phyloP scores from a whole-genome alignment of 2,797 vertebrate genomes.

The Euthynnus affinis region DNA sequence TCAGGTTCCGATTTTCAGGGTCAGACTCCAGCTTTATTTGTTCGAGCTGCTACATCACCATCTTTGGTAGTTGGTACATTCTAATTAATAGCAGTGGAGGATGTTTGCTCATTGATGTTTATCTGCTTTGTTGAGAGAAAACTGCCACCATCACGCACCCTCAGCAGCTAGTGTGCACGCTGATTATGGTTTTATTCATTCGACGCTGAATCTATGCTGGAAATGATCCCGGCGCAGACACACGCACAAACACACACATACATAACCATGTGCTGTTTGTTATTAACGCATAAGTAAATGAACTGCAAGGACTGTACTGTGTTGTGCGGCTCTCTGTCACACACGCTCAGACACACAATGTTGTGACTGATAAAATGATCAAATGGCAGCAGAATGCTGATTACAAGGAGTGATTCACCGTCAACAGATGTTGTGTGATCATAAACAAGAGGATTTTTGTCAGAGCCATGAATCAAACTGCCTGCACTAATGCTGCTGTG shows the following conservation, averaged over 20 bases:
- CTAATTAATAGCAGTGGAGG: constrained; percentile 58
- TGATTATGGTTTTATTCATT: constrained; percentile 51
- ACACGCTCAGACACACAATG: constrained; percentile 33
- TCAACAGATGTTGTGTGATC: constrained; percentile 82
- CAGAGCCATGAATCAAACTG: constrained; percentile 78
- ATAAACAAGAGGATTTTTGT: constrained; percentile 80
- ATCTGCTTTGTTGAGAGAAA: constrained; percentile 69
- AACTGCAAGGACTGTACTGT: constrained; percentile 15
- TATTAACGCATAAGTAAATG: constrained; percentile 20
- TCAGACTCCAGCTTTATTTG: constrained; percentile 58
- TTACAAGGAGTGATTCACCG: constrained; percentile 75
- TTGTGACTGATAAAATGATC: constrained; percentile 70
- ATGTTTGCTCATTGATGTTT: constrained; percentile 72
- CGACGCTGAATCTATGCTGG: constrained; percentile 16
- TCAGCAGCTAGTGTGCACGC: constrained; percentile 8
- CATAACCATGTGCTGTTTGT: constrained; percentile 10
- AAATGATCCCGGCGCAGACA: constrained; percentile 16
- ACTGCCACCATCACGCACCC: constrained; percentile 37
- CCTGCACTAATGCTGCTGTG: constrained; percentile 61
- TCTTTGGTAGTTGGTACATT: constrained; percentile 53
- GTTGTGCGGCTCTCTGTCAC: constrained; percentile 5
- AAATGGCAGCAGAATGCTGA: constrained; percentile 70
- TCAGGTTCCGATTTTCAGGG: constrained; percentile 60
- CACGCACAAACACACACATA: constrained; percentile 1
- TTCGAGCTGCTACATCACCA: constrained; percentile 26